A percentile compares a stretch with the other conserved stretches of the same genome.
These are phyloP conservation scores for Heteromurus nitidus DNA, from an alignment of 2,888 invertebrate genomes.

Conservation along the genomic window DNA sequence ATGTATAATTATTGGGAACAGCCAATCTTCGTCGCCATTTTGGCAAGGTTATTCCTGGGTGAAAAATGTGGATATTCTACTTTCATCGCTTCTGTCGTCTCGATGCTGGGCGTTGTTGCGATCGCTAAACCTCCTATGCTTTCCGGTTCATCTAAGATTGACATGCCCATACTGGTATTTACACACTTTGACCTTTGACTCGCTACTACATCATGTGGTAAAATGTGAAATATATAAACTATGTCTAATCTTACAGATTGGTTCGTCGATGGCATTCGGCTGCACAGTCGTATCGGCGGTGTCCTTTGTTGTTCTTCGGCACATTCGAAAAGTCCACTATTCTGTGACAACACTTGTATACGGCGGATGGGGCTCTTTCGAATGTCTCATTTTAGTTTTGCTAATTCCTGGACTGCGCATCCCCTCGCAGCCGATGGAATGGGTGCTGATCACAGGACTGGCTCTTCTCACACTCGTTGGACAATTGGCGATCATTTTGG, in stretches of 20 bases:
- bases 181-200: background rate
- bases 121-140: conserved; percentile 66
- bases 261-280: conserved; percentile 65
- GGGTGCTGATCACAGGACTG: conserved; percentile 75
- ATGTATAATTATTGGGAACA: background rate
- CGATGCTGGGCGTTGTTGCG: conserved; percentile 65
- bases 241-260: too few relatives aligned
- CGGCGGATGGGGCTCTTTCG: conserved; percentile 68
- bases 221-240: background rate
- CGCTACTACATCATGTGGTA: too few relatives aligned
- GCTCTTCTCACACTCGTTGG: conserved; percentile 91
- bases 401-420: conserved; percentile 59
- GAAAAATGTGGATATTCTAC: conserved; percentile 66
- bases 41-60: conserved; percentile 64
- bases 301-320: conserved; percentile 85
- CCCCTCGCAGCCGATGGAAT: conserved; percentile 56
- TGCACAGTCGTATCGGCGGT: conserved; percentile 64
- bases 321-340: conserved; percentile 90
- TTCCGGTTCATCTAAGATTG: conserved; percentile 39
- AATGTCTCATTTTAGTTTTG: conserved; percentile 60
- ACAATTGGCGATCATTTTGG: conserved; percentile 89
- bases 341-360: conserved; percentile 86
- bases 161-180: conserved; percentile 53
- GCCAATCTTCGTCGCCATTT: conserved; percentile 41
- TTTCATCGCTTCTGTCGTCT: conserved; percentile 55